Conservation (phyloP, 2,888 invertebrate genomes). For the Machimus atricapillus region DNA sequence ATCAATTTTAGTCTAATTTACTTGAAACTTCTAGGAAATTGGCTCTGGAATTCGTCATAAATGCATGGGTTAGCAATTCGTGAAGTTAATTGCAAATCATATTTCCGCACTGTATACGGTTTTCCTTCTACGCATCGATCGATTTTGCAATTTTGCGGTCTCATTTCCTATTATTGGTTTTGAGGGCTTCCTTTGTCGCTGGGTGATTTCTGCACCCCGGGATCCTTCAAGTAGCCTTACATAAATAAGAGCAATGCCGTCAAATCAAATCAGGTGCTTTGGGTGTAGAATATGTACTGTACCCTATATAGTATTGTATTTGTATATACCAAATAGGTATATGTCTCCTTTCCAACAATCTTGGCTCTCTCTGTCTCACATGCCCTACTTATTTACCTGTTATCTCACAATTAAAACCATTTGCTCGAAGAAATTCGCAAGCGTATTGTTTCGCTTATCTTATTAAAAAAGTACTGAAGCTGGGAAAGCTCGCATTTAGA, state of each 20-base stretch:
- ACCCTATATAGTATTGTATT: not conserved
- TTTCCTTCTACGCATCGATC: not conserved
- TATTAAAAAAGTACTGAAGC: not conserved
- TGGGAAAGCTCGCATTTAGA: not conserved
- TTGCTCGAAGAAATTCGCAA: not conserved
- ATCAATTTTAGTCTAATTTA: too few species aligned
- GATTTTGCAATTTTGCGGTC: not conserved
- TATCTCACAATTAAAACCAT: not conserved
- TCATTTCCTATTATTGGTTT: not conserved
- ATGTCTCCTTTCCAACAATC: not conserved
- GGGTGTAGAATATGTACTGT: not conserved
- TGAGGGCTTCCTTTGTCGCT: not conserved
- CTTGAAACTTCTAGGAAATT: too few species aligned
- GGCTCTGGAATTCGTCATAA: too few species aligned
- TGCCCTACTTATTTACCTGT: not conserved
- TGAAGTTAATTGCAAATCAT: not conserved
- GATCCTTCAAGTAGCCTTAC: not conserved
- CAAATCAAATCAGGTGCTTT: not conserved
- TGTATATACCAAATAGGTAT: not conserved
- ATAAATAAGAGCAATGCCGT: not conserved
- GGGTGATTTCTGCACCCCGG: not conserved
- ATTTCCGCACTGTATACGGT: not conserved
- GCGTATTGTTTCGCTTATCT: not conserved
- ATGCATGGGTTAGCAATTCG: not conserved
- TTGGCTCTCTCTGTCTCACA: not conserved